Evolutionary conservation across 1,140 invertebrate species (phyloP), one percentile per base, ranked within the genome.

Genomic region (Eueides isabella): DNA sequence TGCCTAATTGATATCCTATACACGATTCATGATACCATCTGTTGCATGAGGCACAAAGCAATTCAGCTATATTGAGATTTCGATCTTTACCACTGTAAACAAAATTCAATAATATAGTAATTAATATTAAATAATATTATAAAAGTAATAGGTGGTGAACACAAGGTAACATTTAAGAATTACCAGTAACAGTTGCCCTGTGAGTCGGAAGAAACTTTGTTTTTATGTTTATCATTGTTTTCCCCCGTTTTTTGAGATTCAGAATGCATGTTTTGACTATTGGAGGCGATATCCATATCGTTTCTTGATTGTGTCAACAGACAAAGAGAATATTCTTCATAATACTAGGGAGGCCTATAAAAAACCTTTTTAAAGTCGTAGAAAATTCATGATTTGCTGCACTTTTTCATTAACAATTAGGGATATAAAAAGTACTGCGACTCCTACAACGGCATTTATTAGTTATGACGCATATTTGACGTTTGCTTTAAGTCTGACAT

Each of bases 1-100:
- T 98, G 33, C 98, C 98, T 26, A 98, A 85, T 84, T 98, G 97
- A 93, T 97, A 98, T 16, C 96, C 96, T 71, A 99, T 97, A 83
- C 98, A 99, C 2, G 97, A 97, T 89, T 98, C 97, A 86, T 99
- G 98, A 91, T 97, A 99, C 98, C 98, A 99, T 84, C 96, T 95
- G 65, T 95, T 95, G 86, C 98, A 99, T 78, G 96, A 97, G 38
- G 97, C 97, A 94, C 98, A 99, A 63, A 98, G 94, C 28, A 99
- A 87, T 93, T 99, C 98, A 1, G 96, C 96, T 73, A 97, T 96
- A 83, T 98, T 98, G 1, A 98, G 93, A 90, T 98, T 98, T 73
- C 98, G 94, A 31, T 98, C 97, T 93, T 98, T 98, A 9, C 97
- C 97, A 94, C 98, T 98, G 86, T 77, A 95, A 94, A 61, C 16